phyloP scores from a whole-genome alignment of 2,113 vertebrate species.

The Desmodus rotundus region DNA sequence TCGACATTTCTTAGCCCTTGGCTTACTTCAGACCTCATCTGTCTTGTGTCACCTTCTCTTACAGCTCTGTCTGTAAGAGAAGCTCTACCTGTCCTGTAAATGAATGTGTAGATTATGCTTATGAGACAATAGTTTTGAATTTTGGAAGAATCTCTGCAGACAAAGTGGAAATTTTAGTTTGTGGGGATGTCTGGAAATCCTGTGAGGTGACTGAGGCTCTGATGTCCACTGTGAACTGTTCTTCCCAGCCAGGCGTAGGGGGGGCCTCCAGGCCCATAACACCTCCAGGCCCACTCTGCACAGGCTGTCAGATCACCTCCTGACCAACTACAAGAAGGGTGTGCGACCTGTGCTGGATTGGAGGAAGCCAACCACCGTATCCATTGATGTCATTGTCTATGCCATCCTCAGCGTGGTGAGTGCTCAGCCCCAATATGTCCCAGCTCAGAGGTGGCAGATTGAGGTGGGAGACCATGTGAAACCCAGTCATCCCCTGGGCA shows the following conservation, averaged over 20 bases:
- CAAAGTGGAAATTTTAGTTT: neutral
- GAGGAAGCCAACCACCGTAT: constrained; percentile 88
- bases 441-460: neutral
- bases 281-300: constrained; percentile 83
- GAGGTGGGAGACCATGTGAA: neutral
- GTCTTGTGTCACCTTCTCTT: neutral
- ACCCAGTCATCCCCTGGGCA: neutral
- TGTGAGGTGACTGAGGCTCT: neutral
- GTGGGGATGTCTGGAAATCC: neutral
- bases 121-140: too few relatives aligned
- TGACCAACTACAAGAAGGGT: constrained; percentile 88
- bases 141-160: neutral
- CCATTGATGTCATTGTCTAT: constrained; percentile 96
- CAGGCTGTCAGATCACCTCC: constrained; percentile 85
- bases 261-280: neutral
- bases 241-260: constrained; percentile 20
- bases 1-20: neutral
- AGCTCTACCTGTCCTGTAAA: neutral
- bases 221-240: neutral
- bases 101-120: rapidly evolving
- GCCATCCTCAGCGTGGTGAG: constrained; percentile 96
- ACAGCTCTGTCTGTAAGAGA: too few relatives aligned
- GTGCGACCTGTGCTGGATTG: constrained; percentile 93
- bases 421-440: rapidly evolving
- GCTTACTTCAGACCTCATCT: neutral